A percentile compares a stretch with the other conserved stretches of the same genome.
Conservation (phyloP, 2,797 vertebrate species). For the Hephaestus fuliginosus region DNA sequence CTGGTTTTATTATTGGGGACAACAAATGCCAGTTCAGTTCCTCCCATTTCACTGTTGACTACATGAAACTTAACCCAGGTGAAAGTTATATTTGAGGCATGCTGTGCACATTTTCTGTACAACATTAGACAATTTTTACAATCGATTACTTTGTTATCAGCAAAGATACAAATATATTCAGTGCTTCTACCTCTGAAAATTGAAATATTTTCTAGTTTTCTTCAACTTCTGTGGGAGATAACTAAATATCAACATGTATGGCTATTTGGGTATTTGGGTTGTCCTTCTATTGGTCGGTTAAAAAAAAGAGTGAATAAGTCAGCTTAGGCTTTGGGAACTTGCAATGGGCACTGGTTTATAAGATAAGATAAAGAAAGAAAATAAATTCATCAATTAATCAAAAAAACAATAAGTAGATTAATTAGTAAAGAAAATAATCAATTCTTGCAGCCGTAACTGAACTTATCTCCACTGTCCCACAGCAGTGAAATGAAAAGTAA, state of each 20-base stretch:
- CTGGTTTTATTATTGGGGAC: neutral
- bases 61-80: neutral
- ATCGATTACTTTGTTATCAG: neutral
- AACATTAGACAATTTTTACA: neutral
- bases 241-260: no score
- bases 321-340: no score
- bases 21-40: neutral
- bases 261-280: no score
- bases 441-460: neutral
- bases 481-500: neutral
- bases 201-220: neutral
- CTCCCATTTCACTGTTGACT: neutral
- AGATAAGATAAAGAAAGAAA: no score
- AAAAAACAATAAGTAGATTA: no score
- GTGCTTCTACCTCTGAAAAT: neutral
- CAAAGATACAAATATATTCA: neutral
- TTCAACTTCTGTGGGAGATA: neutral
- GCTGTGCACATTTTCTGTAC: neutral
- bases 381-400: neutral
- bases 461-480: neutral
- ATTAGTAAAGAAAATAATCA: neutral
- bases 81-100: neutral
- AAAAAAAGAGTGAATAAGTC: no score
- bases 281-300: no score
- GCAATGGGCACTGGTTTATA: neutral